Percentiles rank a stretch among this genome's conserved stretches.
Conservation (phyloP, 2,113 vertebrate genomes). For the Synchiropus splendidus region DNA sequence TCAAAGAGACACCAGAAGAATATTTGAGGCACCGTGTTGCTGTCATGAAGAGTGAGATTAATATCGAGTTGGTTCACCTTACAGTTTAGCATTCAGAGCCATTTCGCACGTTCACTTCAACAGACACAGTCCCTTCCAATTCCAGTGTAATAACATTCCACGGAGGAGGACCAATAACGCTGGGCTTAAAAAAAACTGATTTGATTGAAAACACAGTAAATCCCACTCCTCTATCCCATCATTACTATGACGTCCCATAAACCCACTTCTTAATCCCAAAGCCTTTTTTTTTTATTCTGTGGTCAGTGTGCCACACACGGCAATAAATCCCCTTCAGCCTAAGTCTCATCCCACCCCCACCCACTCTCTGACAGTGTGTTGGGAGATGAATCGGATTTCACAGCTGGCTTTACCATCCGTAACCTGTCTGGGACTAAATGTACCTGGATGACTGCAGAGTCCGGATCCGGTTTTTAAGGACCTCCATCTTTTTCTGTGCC, state of each 20-base stretch:
- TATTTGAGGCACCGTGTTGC: too few species aligned
- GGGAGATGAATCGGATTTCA: neutral
- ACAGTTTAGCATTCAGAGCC: neutral
- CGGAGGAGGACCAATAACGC: conserved; percentile 1
- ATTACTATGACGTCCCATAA: conserved; percentile 51
- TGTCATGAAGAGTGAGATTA: too few species aligned
- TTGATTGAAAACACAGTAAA: conserved; percentile 66
- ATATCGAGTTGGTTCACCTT: neutral
- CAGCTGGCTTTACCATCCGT: conserved; percentile 1
- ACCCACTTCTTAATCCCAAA: conserved; percentile 69
- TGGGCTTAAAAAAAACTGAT: conserved; percentile 57
- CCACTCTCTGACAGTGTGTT: conserved; percentile 1
- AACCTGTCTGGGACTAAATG: conserved; percentile 2
- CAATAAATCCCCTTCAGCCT: conserved; percentile 49
- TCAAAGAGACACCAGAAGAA: too few species aligned
- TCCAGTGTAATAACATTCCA: conserved; percentile 15
- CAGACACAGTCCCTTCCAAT: too few species aligned
- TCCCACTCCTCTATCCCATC: conserved; percentile 36
- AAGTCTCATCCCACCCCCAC: conserved; percentile 21
- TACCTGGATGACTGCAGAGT: conserved; percentile 9
- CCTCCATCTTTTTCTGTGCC: neutral
- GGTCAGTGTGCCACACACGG: conserved; percentile 40
- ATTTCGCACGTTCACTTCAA: neutral
- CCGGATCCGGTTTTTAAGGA: neutral
- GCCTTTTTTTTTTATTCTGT: conserved; percentile 48